Base-by-base conservation (phyloP, 1,140 invertebrate species). In the Papilio polyxenes region DNA sequence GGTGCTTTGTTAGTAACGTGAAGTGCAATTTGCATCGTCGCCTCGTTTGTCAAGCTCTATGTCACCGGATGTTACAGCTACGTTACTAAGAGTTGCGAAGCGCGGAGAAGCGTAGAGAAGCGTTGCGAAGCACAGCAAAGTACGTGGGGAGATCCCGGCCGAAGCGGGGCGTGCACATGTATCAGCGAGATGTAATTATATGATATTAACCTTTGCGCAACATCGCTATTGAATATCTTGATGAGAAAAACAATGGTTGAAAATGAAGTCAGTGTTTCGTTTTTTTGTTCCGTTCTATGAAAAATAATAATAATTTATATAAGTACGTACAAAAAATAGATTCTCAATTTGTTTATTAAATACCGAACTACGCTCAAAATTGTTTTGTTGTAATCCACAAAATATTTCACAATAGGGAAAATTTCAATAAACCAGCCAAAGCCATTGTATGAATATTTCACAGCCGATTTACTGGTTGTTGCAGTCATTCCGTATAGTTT, bases 391-490 rank as follows among this genome's bases (percentile, higher is more conserved):
- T 65, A 65, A 65, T 65, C 11, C 20, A 65, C 62, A 31, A 65
- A 65, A 72, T 37, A 40, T 13, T 3, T 15, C 11, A 40, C 11
- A 72, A 72, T 37, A 72, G 10, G 9, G 62, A 65, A 37, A 15
- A 7, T 40, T 72, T 15, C 23, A 65, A 65, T 65, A 65, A 31
- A 3, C 62, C 62, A 9, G 20, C 23, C 56, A 65, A 65, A 65
- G 62, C 62, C 9, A 65, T 65, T 65, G 62, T 65, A 65, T 65
- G 20, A 65, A 65, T 65, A 65, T 65, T 65, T 65, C 62, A 65
- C 23, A 10, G 17, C 31, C 62, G 62, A 65, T 65, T 65, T 65
- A 65, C 62, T n/a, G 62, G 31, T 65, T 72, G 65, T 72, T 72
- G 65, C 65, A 31, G 31, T 37, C 62, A 10, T 65, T 11, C 37